A percentile compares a stretch with the other conserved stretches of the same genome.
Evolutionary conservation across 64 coral and sea anemone species (phyloP).

Genomic region (Montipora efflorescens): DNA sequence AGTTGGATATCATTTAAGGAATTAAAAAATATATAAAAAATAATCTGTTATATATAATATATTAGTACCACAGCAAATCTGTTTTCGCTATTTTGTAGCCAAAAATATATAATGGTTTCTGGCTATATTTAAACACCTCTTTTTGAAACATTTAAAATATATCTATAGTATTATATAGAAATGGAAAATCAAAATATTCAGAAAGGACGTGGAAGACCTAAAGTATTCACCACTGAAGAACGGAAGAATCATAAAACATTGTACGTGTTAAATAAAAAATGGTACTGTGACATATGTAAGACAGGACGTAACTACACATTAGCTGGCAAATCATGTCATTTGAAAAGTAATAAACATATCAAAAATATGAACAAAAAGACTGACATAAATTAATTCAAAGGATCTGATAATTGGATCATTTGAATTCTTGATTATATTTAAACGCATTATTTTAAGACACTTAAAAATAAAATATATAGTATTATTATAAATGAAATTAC

Average conservation of each 20-base stretch:
- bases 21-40: constrained; percentile 6
- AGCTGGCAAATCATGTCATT: not conserved
- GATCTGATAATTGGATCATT: no score
- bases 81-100: not conserved
- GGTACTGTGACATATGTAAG: not conserved
- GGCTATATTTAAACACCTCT: not conserved
- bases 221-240: not conserved
- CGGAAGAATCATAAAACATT: not conserved
- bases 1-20: constrained; percentile 53
- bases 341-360: not conserved
- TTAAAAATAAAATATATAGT: no score
- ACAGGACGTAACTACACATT: not conserved
- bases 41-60: not conserved
- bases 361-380: no score
- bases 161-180: not conserved
- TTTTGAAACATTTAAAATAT: not conserved
- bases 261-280: not conserved
- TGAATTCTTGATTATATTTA: no score
- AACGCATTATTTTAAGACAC: no score
- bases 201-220: not conserved
- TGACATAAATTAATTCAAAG: no score
- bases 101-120: not conserved
- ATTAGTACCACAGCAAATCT: not conserved
- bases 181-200: not conserved
- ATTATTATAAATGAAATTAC: no score